Evolutionary conservation across 2,888 invertebrate genomes (phyloP), one percentile per base, ranked within the genome.

Genomic region (Congeria kusceri): DNA sequence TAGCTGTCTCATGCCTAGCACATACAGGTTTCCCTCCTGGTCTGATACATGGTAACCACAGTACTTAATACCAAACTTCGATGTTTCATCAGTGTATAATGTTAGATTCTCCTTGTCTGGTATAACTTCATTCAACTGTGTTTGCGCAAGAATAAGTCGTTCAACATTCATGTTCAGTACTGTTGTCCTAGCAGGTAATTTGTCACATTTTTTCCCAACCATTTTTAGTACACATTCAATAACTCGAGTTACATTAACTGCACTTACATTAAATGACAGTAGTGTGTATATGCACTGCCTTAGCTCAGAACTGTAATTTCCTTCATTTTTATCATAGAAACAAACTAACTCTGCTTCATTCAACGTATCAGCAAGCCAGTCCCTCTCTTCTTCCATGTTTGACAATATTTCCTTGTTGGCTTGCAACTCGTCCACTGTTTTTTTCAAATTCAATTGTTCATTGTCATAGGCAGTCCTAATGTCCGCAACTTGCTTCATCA

Each of bases 41-140:
- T 66, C 73, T 29, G 73, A 66, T 3, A 61, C 66, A 59, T 73
- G 73, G 32, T 66, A 66, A n/a, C 73, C 59, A 2, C 58, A 65
- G 27, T 49, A 47, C 28, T 73, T 73, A 18, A 4, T 18, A 27
- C 73, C 73, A 66, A 66, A 73, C 25, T 73, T 72, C 5, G 65
- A 28, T 20, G 72, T 65, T 49, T 72, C 72, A 59, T 65, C 73
- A 20, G 65, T 73, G 20, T 66, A 66, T 11, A 73, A 23, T 20
- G 65, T 61, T 13, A 73, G 23, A 59, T 73, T 59, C 7, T 13
- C n/a, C 20, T 73, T 58, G 3, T 73, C 53, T 57, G 65, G 59
- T n/a, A 65, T 11, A 3, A 20, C 27, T 47, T 73, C 73, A 59
- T 18, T 58, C 18, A 73, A n/a, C 27, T 73, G 73, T 25, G 39